Evolutionary conservation across 2,797 vertebrate genomes (phyloP), one percentile per base, ranked within the genome.

Genomic region (Sebastes aleutianus): DNA sequence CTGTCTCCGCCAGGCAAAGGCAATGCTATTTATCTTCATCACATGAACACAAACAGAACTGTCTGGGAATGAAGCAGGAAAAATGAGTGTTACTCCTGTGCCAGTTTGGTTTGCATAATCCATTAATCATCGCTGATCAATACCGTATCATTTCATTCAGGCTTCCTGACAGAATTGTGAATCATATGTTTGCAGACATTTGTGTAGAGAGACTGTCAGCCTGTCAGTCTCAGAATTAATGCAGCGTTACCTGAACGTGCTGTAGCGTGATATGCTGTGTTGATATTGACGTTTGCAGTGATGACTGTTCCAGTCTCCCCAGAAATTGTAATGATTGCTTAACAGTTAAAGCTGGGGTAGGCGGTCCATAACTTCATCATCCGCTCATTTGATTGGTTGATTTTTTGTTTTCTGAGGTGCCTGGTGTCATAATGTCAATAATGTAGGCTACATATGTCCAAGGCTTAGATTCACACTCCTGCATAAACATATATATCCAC

Each of bases 21-120:
- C 88, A 89, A 9, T 2, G 36, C 54, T 58, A 83, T 89, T 87
- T 34, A 76, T 90, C 82, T 89, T 85, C 80, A 87, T 88, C 70
- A 72, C 67, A 12, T 8, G 36, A 70, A 22, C 53, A 76, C 75
- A 81, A 78, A 77, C 77, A 66, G 43, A 36, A 34, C 31, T 81
- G 80, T 85, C 85, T 72, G 29, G 3, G 62, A 77, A 26, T 14
- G 31, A 61, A 83, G 56, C 16, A 87, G 79, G 73, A 84, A 76
- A 87, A 81, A 85, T 63, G 18, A 29, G 32, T 10, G 47, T 82
- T 80, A 74, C 85, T 83, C 63, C 16, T 39, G 29, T 83, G 82
- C 85, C 83, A 27, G 20, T 73, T 74, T 27, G 59, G 34, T 74
- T 83, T 82, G 53, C 76, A 82, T 88, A 63, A 74, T 71, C 54